Conservation (phyloP, 2,797 vertebrate species). For the Peromyscus nudipes region DNA sequence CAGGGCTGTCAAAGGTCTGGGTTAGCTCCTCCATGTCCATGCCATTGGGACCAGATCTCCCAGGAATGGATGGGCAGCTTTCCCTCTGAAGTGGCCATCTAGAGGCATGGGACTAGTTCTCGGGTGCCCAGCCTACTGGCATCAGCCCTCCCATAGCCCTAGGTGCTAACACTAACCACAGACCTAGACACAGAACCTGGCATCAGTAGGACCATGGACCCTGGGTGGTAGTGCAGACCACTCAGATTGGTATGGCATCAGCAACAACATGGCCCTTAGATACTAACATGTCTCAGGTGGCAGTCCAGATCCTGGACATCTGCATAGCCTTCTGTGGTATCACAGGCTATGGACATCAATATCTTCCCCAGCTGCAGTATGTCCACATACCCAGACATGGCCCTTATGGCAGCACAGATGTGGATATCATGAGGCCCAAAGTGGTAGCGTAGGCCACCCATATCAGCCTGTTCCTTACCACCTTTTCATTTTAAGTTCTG, state of each 20-base stretch:
- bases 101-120: background rate
- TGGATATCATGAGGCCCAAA: background rate
- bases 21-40: background rate
- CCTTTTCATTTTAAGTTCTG: background rate
- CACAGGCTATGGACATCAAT: background rate
- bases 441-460: background rate
- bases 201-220: background rate
- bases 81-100: background rate
- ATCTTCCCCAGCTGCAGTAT: background rate
- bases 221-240: background rate
- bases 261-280: background rate
- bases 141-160: background rate
- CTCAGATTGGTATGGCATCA: background rate
- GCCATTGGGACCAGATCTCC: background rate
- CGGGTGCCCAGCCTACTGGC: background rate
- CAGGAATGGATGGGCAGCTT: background rate
- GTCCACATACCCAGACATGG: background rate
- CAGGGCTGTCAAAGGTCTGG: background rate
- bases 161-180: background rate
- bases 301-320: background rate
- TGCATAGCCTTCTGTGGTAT: background rate
- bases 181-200: background rate
- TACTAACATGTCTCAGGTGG: background rate
- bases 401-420: background rate
- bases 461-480: background rate